These are phyloP conservation scores for Protophormia terraenovae DNA, from an alignment of 2,888 invertebrate species.

Conservation along the genomic window DNA sequence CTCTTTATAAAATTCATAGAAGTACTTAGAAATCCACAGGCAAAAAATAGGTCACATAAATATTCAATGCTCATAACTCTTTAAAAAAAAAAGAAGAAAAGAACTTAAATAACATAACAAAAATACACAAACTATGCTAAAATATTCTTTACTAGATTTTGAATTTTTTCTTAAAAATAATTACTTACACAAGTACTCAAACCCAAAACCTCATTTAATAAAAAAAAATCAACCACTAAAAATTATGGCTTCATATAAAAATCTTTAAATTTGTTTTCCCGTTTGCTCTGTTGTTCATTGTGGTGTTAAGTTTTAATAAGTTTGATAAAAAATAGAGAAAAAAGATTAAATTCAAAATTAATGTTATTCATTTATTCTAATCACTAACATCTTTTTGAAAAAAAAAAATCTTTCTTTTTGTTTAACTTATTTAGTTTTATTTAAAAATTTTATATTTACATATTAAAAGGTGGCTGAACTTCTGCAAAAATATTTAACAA, in stretches of 20 bases:
- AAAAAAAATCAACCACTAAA: neutral
- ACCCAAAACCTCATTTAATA: neutral
- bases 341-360: neutral
- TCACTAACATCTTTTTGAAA: slow-evolving; percentile 17
- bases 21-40: neutral
- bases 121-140: neutral
- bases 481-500: neutral
- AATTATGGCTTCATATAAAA: neutral
- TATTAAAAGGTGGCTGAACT: slow-evolving; percentile 6
- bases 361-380: slow-evolving; percentile 44
- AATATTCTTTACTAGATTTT: neutral
- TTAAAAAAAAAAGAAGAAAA: neutral
- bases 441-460: neutral
- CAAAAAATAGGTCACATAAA: slow-evolving; percentile 14
- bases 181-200: neutral
- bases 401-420: neutral
- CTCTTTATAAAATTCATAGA: no score
- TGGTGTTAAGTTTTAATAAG: neutral
- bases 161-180: neutral
- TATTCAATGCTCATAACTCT: slow-evolving; percentile 11
- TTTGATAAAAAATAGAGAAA: neutral
- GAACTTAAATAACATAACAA: neutral
- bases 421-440: neutral
- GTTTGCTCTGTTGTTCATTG: neutral
- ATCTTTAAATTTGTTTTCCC: neutral